Base-by-base conservation (phyloP, 2,888 invertebrate genomes). In the Lithophane leautieri region DNA sequence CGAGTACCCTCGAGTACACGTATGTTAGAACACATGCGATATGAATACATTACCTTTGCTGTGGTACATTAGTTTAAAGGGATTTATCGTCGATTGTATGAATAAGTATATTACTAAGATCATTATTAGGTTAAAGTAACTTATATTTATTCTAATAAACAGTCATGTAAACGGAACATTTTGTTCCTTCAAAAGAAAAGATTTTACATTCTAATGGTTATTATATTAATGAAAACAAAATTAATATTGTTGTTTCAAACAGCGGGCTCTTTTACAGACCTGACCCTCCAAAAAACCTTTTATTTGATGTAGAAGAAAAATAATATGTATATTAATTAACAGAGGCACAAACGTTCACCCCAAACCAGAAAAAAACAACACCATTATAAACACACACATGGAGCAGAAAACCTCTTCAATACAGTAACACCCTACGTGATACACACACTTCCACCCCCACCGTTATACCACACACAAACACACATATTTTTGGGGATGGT, bases 401-500 rank as follows among this genome's bases (percentile, higher is more conserved):
- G 56, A 63, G 22, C n/a, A 16, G 19, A 9, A 58, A 58, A 58
- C 34, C 12, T 68, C 47, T 61, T 68, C 16, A 34, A 69, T 52
- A 82, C 70, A 65, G 50, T 44, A 25, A 56, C 54, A 40, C 4
- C 16, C 3, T 25, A 34, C 58, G 22, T n/a, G n/a, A 16, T n/a
- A 67, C 44, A 68, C 74, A 77, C 85, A 81, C 40, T 19, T 11
- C 52, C 63, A 85, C 52, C 47, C 44, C 47, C n/a, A 28, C 50
- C 7, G 25, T 11, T 52, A 28, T 66, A 66, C 61, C 28, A 28
- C 65, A 72, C 60, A 40, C 77, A 85, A 73, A 34, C 34, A 34
- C 34, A 34, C 34, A 34, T 4, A 69, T 12, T 69, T 78, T 73
- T 63, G 76, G 84, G 88, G 81, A 84, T 84, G 88, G 80, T 88